Evolutionary conservation across 2,888 invertebrate genomes (phyloP), one percentile per base, ranked within the genome.

Genomic region (Caenorhabditis panamensis): DNA sequence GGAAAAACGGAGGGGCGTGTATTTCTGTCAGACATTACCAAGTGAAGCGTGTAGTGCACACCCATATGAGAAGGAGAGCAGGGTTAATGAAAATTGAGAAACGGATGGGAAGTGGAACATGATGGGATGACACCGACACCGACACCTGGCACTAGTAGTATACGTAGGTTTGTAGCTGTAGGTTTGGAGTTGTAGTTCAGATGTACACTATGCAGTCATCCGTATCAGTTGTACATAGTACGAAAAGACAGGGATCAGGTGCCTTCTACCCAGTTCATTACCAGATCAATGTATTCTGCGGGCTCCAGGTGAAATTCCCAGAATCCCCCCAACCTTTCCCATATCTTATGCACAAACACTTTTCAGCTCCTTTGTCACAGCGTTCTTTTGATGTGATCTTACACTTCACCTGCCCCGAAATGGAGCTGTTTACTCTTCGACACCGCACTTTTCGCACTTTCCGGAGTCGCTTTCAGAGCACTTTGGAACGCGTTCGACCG

Each of bases 11-110:
- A 20, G 49, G n/a, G 47, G 56, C 9, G 58, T 41, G 18, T 44
- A 49, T 56, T 64, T 59, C 37, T 63, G 58, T 58, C 49, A 58
- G 36, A 73, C 49, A 59, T 51, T 49, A 66, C 66, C 59, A 73
- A 73, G 51, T 53, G 66, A 59, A 73, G 73, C 73, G 59, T 51
- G 51, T 36, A 58, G 56, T 59, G 53, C 51, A 36, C 22, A 1
- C 22, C 16, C n/a, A 72, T 37, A 20, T 8, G 37, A 28, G 22
- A 41, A 59, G 36, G 9, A 13, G 24, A 13, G 47, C 26, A 24
- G 22, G 18, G 56, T 20, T 41, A 67, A 56, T 56, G 44, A 67
- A 51, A 68, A 26, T 49, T 20, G 31, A 36, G 20, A 31, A 18
- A 56, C 11, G 24, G 20, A 53, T n/a, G 37, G 41, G 41, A 28